Conservation (phyloP, 2,797 vertebrate genomes). For the Octomys mimax region DNA sequence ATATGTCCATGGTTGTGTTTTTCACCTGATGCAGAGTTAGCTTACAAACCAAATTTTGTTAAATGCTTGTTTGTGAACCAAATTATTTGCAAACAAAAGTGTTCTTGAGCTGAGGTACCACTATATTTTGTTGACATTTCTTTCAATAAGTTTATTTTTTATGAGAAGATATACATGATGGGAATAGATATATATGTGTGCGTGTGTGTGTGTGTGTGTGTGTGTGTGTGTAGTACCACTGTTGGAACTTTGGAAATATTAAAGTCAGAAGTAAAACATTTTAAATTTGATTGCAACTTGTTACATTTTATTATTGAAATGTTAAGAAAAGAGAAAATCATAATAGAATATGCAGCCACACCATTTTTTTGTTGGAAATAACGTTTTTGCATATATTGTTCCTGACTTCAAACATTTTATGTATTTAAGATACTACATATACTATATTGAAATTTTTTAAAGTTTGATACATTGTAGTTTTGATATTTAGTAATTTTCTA, state of each 20-base stretch:
- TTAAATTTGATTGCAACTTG: conserved; percentile 1
- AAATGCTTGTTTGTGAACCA: neutral
- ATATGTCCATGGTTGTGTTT: neutral
- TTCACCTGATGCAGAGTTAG: neutral
- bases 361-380: neutral
- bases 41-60: neutral
- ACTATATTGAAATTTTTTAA: neutral
- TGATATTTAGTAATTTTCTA: neutral
- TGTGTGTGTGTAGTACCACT: neutral
- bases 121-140: neutral
- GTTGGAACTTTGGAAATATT: neutral
- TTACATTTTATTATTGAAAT: neutral
- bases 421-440: neutral
- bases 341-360: neutral
- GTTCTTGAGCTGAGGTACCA: neutral
- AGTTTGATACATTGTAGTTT: neutral
- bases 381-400: neutral
- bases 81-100: neutral
- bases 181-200: neutral
- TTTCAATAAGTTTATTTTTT: neutral
- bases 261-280: conserved; percentile 25
- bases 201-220: too few relatives aligned
- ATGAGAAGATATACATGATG: neutral
- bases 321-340: neutral
- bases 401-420: neutral